Percentiles rank a stretch among this genome's conserved stretches.
phyloP scores from a whole-genome alignment of 2,113 vertebrate genomes.

The Centropristis striata region DNA sequence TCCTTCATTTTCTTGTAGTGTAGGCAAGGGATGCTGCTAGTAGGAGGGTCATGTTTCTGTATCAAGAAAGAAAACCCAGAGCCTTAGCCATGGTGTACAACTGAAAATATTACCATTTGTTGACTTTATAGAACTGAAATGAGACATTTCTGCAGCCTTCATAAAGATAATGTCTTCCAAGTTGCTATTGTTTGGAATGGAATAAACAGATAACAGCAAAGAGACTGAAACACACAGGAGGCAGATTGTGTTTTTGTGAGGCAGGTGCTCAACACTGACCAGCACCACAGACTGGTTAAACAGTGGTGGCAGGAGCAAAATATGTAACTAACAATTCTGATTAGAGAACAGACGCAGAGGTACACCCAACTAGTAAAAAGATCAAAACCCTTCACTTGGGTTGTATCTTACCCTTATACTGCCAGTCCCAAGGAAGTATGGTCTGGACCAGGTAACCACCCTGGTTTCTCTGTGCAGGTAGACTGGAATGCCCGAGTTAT shows the following conservation, averaged over 20 bases:
- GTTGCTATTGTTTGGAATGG: background rate
- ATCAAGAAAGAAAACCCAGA: background rate
- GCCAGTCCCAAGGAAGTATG: conserved; percentile 98
- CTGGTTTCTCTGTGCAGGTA: conserved; percentile 98
- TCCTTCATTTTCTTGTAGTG: conserved; percentile 99
- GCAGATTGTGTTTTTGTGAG: background rate
- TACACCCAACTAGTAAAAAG: background rate
- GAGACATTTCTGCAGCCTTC: background rate
- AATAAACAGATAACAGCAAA: background rate
- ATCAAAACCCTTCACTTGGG: background rate
- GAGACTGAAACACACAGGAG: background rate
- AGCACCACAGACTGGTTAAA: background rate
- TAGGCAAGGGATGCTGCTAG: conserved; percentile 97
- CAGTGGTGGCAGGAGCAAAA: background rate
- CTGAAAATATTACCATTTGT: background rate
- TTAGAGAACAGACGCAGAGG: background rate
- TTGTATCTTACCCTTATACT: conserved; percentile 94
- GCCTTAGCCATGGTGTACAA: background rate
- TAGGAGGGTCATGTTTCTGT: conserved; percentile 98
- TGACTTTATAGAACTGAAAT: background rate
- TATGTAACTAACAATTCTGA: background rate
- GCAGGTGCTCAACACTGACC: background rate
- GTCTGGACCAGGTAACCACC: conserved; percentile 98
- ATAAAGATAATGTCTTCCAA: background rate
- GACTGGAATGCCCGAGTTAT: conserved; percentile 99